Evolutionary conservation across 2,888 invertebrate species (phyloP).

Genomic region (Neria commutata): DNA sequence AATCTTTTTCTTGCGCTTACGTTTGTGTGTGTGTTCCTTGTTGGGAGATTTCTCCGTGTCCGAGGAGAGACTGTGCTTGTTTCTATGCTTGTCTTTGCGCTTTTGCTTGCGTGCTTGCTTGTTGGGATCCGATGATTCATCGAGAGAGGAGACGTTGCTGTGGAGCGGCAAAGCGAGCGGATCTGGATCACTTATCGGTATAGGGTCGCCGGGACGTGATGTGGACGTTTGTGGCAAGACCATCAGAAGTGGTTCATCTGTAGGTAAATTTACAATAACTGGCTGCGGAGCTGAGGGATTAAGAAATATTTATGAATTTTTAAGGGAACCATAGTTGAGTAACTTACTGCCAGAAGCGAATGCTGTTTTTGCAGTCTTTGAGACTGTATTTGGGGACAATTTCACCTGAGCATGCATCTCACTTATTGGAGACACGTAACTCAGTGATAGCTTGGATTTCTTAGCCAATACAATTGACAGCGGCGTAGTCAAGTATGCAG

Average conservation of each 20-base stretch:
- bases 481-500: slow-evolving; percentile 13
- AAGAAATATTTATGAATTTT: too few relatives aligned
- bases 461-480: slow-evolving; percentile 21
- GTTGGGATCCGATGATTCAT: slow-evolving; percentile 43
- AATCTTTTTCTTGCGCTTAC: slow-evolving; percentile 76
- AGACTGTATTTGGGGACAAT: too few relatives aligned
- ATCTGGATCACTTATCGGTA: slow-evolving; percentile 26
- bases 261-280: slow-evolving; percentile 23
- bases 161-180: slow-evolving; percentile 33
- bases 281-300: slow-evolving; percentile 13
- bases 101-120: slow-evolving; percentile 67
- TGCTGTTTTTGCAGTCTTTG: too few relatives aligned
- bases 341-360: too few relatives aligned
- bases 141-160: slow-evolving; percentile 34
- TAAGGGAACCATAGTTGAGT: too few relatives aligned
- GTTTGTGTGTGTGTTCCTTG: slow-evolving; percentile 79
- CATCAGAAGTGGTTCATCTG: slow-evolving; percentile 32
- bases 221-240: slow-evolving; percentile 27
- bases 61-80: slow-evolving; percentile 65
- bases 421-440: slow-evolving; percentile 26
- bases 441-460: slow-evolving; percentile 34
- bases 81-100: slow-evolving; percentile 78
- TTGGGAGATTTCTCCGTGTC: slow-evolving; percentile 68
- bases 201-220: slow-evolving; percentile 23
- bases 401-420: too few relatives aligned